Percentiles rank a stretch among this genome's conserved stretches.
These are phyloP conservation scores for Trichogramma dendrolimi DNA, from an alignment of 2,888 invertebrate species.

Conservation along the genomic window DNA sequence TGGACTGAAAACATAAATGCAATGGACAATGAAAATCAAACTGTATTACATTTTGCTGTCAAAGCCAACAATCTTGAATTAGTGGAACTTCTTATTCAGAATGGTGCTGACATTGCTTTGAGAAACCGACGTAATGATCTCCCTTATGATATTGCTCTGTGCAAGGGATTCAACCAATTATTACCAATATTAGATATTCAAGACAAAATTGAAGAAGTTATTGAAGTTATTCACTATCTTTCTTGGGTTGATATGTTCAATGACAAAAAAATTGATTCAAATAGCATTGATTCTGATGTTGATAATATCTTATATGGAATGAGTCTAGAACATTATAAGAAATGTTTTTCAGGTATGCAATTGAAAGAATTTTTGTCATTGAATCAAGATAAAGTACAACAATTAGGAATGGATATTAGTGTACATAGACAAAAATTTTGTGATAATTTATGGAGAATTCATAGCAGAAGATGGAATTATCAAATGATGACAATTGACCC, in stretches of 20 bases:
- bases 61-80: conserved; percentile 57
- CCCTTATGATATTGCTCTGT: conserved; percentile 56
- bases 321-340: conserved; percentile 56
- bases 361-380: conserved; percentile 59
- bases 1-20: conserved; percentile 57
- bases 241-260: conserved; percentile 58
- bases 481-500: conserved; percentile 37
- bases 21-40: conserved; percentile 61
- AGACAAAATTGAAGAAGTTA: conserved; percentile 24
- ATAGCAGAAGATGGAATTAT: conserved; percentile 58
- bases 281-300: conserved; percentile 52
- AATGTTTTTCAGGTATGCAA: conserved; percentile 55
- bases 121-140: conserved; percentile 56
- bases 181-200: conserved; percentile 32
- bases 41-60: conserved; percentile 63
- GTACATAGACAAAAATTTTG: conserved; percentile 59
- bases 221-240: conserved; percentile 1
- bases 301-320: conserved; percentile 59
- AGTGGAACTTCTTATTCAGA: conserved; percentile 56
- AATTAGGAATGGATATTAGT: conserved; percentile 59
- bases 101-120: conserved; percentile 55
- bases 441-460: conserved; percentile 58
- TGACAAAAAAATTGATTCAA: conserved; percentile 34
- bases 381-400: conserved; percentile 57
- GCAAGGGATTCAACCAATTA: conserved; percentile 53